These are phyloP conservation scores for Hypsopygia costalis DNA, from an alignment of 2,888 invertebrate genomes.

Conservation along the genomic window DNA sequence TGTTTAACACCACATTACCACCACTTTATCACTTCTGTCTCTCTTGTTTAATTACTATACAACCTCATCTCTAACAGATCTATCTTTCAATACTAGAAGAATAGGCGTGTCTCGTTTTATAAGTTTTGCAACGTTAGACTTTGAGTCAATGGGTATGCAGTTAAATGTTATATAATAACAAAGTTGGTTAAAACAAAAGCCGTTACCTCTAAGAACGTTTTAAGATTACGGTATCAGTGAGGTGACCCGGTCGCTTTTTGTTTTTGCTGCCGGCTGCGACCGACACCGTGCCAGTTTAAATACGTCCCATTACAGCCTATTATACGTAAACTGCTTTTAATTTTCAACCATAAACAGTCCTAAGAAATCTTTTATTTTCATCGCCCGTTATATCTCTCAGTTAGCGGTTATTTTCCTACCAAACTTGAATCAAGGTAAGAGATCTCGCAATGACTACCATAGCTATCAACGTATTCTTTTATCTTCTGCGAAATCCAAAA, in stretches of 20 bases:
- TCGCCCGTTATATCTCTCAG: background rate
- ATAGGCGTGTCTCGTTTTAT: too few relatives aligned
- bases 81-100: too few relatives aligned
- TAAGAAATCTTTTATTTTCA: background rate
- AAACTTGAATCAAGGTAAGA: background rate
- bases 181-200: conserved; percentile 19
- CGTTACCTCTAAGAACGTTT: conserved; percentile 31
- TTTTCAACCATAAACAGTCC: too few relatives aligned
- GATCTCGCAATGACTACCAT: background rate
- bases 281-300: conserved; percentile 16
- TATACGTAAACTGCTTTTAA: background rate
- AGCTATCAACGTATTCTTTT: conserved; percentile 22
- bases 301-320: conserved; percentile 19
- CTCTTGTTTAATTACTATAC: background rate
- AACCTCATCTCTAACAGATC: background rate
- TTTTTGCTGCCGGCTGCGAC: conserved; percentile 20
- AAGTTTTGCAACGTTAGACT: too few relatives aligned
- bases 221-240: conserved; percentile 40
- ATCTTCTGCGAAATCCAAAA: conserved; percentile 41
- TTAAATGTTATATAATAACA: background rate
- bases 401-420: background rate
- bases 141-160: too few relatives aligned
- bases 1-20: background rate
- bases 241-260: conserved; percentile 57
- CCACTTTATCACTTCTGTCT: background rate